Evolutionary conservation across 1,140 invertebrate genomes (phyloP).

Genomic region (Plutomurus gul): DNA sequence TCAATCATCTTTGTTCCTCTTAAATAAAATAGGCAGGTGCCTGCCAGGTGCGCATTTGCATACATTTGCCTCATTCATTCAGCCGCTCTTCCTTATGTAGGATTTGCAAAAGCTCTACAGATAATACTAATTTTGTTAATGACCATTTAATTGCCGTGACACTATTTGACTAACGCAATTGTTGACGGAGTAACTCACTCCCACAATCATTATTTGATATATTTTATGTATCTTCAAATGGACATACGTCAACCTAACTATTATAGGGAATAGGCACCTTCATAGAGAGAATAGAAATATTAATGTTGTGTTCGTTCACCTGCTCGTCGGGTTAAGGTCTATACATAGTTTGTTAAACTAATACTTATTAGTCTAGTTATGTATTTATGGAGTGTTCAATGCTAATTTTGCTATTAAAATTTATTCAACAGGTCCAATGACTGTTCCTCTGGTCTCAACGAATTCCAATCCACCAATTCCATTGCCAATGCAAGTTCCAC

Average conservation of each 20-base stretch:
- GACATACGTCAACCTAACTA: too few species aligned
- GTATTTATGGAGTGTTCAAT: neutral
- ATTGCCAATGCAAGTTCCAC: constrained; percentile 86
- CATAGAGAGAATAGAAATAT: too few species aligned
- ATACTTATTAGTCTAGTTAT: neutral
- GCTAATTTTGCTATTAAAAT: neutral
- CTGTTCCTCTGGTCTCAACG: constrained; percentile 81
- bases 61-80: constrained; percentile 2
- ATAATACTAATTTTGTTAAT: constrained; percentile 16
- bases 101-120: neutral
- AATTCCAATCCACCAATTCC: constrained; percentile 75
- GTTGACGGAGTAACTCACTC: too few species aligned
- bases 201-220: too few species aligned
- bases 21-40: constrained; percentile 1
- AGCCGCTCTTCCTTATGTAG: neutral
- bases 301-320: constrained; percentile 15
- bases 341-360: neutral
- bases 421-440: constrained; percentile 67
- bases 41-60: constrained; percentile 8
- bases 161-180: neutral
- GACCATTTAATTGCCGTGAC: constrained; percentile 17
- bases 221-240: too few species aligned
- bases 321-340: neutral
- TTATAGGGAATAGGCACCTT: too few species aligned
- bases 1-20: constrained; percentile 21